Percentiles rank a stretch among this genome's conserved stretches.
These are phyloP conservation scores for Ferdinandea cuprea DNA, from an alignment of 2,888 invertebrate genomes.

Conservation along the genomic window DNA sequence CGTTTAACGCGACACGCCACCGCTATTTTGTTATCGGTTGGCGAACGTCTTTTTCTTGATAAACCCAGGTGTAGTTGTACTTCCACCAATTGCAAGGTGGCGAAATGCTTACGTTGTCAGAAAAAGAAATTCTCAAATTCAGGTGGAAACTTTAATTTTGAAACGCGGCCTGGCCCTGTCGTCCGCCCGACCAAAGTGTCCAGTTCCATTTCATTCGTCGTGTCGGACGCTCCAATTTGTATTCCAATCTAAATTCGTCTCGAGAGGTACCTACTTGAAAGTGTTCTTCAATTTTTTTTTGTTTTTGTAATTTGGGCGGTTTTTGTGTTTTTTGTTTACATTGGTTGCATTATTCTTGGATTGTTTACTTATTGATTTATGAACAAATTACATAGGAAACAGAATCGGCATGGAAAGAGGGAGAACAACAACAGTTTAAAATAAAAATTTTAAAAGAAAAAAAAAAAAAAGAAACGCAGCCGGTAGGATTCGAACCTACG, in stretches of 20 bases:
- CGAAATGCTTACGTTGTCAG: conserved; percentile 74
- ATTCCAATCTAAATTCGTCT: neutral
- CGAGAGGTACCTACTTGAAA: conserved; percentile 25
- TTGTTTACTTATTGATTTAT: neutral
- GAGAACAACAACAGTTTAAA: neutral
- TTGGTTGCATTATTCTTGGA: conserved; percentile 13
- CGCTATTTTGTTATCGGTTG: conserved; percentile 29
- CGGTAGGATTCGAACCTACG: conserved; percentile 73
- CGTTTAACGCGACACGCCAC: conserved; percentile 24
- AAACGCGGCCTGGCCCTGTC: neutral
- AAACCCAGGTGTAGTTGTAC: conserved; percentile 7
- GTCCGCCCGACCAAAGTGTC: conserved; percentile 18
- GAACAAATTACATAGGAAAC: neutral
- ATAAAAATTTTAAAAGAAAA: neutral
- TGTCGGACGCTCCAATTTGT: conserved; percentile 47
- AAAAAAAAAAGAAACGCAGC: conserved; percentile 47
- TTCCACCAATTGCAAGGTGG: conserved; percentile 9
- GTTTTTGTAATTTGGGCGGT: neutral
- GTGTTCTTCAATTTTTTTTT: conserved; percentile 7
- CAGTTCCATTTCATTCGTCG: conserved; percentile 53
- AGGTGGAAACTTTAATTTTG: conserved; percentile 28
- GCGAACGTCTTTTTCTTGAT: conserved; percentile 33
- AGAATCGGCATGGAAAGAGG: neutral
- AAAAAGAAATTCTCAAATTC: conserved; percentile 51
- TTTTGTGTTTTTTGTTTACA: conserved; percentile 62